Conservation (phyloP, 1,140 invertebrate genomes). For the Pemphigus obesinymphae region DNA sequence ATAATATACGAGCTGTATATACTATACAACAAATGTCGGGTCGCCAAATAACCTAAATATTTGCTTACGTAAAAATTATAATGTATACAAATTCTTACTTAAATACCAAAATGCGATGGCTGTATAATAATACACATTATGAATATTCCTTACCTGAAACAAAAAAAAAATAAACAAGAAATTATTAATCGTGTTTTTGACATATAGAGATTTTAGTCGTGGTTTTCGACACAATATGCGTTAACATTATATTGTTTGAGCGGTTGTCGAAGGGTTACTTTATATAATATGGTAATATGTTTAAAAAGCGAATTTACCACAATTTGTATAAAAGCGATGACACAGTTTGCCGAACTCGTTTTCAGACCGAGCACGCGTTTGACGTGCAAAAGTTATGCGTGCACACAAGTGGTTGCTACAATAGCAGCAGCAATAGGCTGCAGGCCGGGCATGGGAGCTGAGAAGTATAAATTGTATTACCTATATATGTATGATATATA, state of each 20-base stretch:
- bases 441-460: no score
- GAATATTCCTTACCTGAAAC: constrained; percentile 1
- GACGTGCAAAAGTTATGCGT: background rate
- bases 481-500: background rate
- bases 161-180: background rate
- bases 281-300: background rate
- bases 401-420: background rate
- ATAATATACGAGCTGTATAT: no score
- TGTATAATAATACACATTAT: no score
- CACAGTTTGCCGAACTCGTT: background rate
- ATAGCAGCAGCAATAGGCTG: no score
- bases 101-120: background rate
- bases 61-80: background rate
- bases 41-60: background rate
- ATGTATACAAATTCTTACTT: background rate
- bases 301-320: background rate
- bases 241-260: no score
- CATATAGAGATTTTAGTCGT: background rate
- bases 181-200: background rate
- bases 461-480: no score
- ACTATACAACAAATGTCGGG: background rate
- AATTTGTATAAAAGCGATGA: background rate
- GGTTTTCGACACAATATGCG: background rate
- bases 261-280: no score
- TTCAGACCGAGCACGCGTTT: background rate